Evolutionary conservation across 2,113 vertebrate genomes (phyloP), one percentile per base, ranked within the genome.

Genomic region (Speoplatyrhinus poulsoni): DNA sequence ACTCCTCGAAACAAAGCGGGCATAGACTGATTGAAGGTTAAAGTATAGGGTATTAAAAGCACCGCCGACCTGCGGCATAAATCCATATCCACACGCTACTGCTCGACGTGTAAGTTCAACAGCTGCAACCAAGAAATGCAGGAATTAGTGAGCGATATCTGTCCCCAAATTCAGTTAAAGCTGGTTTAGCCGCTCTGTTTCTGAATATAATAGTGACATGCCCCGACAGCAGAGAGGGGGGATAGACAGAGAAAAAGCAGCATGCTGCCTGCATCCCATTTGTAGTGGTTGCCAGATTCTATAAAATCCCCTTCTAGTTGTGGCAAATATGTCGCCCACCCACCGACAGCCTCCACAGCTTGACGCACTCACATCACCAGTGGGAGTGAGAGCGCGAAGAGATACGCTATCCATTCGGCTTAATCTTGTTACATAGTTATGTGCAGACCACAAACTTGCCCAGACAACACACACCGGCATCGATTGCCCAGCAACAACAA

Each of bases 261-360:
- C 75, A 74, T 81, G 78, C 75, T 81, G 76, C 67, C 82, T 85
- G 77, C 77, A 77, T 82, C 80, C 80, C 83, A 82, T 85, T 87
- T 86, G 85, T 82, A 85, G 81, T 72, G 32, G 79, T 89, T 89
- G 86, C 87, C 86, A 90, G 81, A 88, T 77, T 86, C 80, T 64
- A 86, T 87, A 84, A 88, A 89, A 89, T 85, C 82, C 82, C 82
- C 84, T 82, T 84, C 79, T 80, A 79, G 81, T 85, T 83, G 82
- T 76, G 67, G 75, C 77, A 81, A 85, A 81, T 82, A 80, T 87
- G 84, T 87, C 72, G 76, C 85, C 89, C 87, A 81, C 87, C 87
- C 86, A 85, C 87, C 80, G 85, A 85, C 77, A 82, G 81, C 74
- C 81, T 85, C 81, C 83, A 78, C 84, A 79, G 83, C 75, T 82